A percentile compares a stretch with the other conserved stretches of the same genome.
phyloP scores from a whole-genome alignment of 2,797 vertebrate species.

The Peromyscus nudipes region DNA sequence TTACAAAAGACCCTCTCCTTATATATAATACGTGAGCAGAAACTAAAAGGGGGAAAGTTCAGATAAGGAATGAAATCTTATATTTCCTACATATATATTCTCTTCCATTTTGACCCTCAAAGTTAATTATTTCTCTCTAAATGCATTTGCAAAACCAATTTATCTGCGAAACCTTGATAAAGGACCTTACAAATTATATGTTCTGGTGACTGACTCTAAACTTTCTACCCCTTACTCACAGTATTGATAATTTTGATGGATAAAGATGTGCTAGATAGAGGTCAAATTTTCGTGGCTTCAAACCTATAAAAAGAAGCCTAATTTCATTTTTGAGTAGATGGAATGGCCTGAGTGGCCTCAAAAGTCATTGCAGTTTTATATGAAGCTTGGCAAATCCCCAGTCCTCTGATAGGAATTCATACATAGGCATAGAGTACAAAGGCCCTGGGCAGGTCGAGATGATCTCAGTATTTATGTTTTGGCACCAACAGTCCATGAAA shows the following conservation, averaged over 20 bases:
- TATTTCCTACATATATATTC: conserved; percentile 48
- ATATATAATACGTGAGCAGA: conserved; percentile 30
- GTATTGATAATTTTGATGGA: conserved; percentile 78
- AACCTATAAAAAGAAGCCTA: conserved; percentile 79
- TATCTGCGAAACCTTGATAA: conserved; percentile 76
- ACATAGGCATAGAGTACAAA: conserved; percentile 65
- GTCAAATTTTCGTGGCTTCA: conserved; percentile 72
- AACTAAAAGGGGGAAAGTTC: neutral
- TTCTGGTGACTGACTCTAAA: conserved; percentile 65
- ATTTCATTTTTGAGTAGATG: conserved; percentile 81
- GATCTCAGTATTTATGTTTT: conserved; percentile 77
- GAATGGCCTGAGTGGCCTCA: conserved; percentile 66
- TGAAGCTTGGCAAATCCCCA: conserved; percentile 73
- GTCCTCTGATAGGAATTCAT: conserved; percentile 52
- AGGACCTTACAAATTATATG: conserved; percentile 69
- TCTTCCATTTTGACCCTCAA: conserved; percentile 71
- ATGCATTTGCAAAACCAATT: conserved; percentile 78
- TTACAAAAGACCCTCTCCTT: neutral
- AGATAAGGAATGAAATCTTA: conserved; percentile 6
- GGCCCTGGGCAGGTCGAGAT: conserved; percentile 36
- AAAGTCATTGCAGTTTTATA: conserved; percentile 75
- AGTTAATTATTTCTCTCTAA: conserved; percentile 79
- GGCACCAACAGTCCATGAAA: conserved; percentile 67
- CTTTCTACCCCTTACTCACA: conserved; percentile 32
- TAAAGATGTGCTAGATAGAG: conserved; percentile 77